Evolutionary conservation across 2,113 vertebrate species (phyloP).

Genomic region (Azemiops feae): DNA sequence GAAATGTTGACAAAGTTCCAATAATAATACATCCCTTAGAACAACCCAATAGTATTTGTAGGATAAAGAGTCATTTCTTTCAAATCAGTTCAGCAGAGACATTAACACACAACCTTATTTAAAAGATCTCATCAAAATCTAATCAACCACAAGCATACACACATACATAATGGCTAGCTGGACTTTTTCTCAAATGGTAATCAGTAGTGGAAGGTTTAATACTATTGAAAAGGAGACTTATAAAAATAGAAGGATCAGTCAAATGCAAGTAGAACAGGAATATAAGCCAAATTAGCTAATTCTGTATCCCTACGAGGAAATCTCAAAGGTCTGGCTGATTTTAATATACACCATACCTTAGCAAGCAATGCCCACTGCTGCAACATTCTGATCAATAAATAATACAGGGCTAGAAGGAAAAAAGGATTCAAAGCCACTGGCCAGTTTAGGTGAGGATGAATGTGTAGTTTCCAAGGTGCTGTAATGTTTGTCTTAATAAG

Average conservation of each 20-base stretch:
- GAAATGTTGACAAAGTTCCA: neutral
- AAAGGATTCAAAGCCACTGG: conserved; percentile 75
- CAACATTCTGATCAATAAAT: conserved; percentile 72
- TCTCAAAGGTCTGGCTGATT: neutral
- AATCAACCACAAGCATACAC: neutral
- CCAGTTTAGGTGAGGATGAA: conserved; percentile 73
- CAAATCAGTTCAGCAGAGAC: neutral
- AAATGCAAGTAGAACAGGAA: neutral
- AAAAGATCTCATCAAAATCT: neutral
- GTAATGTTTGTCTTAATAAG: conserved; percentile 72
- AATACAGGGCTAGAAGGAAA: conserved; percentile 76
- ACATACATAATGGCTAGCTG: neutral
- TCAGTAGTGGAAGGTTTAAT: neutral
- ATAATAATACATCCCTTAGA: neutral
- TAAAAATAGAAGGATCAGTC: neutral
- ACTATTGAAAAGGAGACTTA: neutral
- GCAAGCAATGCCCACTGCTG: conserved; percentile 66
- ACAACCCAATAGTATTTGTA: neutral
- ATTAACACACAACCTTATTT: neutral
- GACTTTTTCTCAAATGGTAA: neutral
- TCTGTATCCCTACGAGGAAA: neutral
- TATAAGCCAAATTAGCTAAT: neutral
- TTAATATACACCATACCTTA: conserved; percentile 13
- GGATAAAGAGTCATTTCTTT: neutral
- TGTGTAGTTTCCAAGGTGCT: conserved; percentile 64